Conservation (phyloP, 2,888 invertebrate genomes). For the Vannuccia rotundouncinata region DNA sequence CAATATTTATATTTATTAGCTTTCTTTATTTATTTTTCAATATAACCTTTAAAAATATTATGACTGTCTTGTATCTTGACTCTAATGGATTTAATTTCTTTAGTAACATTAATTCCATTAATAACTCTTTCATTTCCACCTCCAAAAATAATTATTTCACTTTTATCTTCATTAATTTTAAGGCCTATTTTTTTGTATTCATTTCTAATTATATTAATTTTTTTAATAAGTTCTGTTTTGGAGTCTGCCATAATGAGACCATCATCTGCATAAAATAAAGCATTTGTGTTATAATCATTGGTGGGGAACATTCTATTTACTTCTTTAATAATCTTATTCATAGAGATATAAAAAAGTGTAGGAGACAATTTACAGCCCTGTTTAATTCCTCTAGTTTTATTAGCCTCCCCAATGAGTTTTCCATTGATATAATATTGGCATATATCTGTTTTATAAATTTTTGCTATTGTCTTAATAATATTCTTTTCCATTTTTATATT, state of each 20-base stretch:
- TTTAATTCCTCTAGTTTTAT: background rate
- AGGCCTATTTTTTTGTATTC: no score
- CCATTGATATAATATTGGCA: background rate
- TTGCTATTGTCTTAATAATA: background rate
- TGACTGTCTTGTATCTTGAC: background rate
- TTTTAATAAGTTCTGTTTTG: background rate
- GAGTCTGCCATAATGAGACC: conserved; percentile 8
- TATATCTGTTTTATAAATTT: background rate
- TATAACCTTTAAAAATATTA: conserved; percentile 2
- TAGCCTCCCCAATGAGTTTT: background rate
- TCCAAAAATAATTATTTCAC: conserved; percentile 13
- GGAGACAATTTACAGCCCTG: background rate
- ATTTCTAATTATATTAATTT: no score
- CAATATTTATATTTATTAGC: no score
- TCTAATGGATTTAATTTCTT: conserved; percentile 7
- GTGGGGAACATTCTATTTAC: background rate
- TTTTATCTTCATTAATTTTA: conserved; percentile 9
- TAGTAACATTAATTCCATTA: conserved; percentile 10
- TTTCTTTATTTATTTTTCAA: no score
- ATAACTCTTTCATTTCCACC: background rate
- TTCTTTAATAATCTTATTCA: conserved; percentile 3
- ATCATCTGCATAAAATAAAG: conserved; percentile 3
- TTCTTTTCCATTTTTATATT: background rate
- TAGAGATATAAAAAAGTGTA: background rate
- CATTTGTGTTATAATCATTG: background rate